Base-by-base conservation (phyloP, 2,113 vertebrate genomes). In the Spea bombifrons region DNA sequence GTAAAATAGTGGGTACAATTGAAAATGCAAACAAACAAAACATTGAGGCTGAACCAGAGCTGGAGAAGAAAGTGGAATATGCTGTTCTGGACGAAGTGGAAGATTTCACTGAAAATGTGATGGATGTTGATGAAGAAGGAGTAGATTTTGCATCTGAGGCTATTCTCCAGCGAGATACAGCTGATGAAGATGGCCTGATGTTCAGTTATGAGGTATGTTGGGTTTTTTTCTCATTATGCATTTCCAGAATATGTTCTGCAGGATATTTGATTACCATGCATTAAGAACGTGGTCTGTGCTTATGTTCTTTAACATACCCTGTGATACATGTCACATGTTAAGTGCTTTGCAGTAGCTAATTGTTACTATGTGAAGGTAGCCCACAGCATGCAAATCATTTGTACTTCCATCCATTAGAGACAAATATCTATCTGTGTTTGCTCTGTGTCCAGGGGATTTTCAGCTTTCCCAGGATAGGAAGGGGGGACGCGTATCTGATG, bases 51-150 rank as follows among this genome's bases (percentile, higher is more conserved):
- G 95, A 97, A 84, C 83, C 85, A 85, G 96, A 97, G 84, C 87
- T 92, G 87, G 97, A 98, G 89, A 98, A 97, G 87, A 96, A 96
- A 93, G 97, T 99, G 86, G 97, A 98, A 85, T 99, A 95, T 82
- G 97, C 97, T 57, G 97, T 99, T 84, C 91, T 99, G 89, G 97
- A 99, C 90, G 97, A 98, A 87, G 90, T 99, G 90, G 96, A 97
- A 86, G 97, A 98, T 86, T 94, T 95, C 90, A 96, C 94, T 73
- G 96, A 99, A 87, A 98, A 96, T 92, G 94, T 99, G 88, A 90
- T 98, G 93, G 95, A 97, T 88, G 90, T 91, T 76, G 96, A 97
- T 82, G 93, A 94, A 85, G 96, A 95, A 86, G 89, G 90, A 84
- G 91, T 90, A 82, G 95, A 94, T 89, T 97, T 98, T 93, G 91